These are phyloP conservation scores for Zaprionus obscuricornis DNA, from an alignment of 2,888 invertebrate species.

Conservation along the genomic window DNA sequence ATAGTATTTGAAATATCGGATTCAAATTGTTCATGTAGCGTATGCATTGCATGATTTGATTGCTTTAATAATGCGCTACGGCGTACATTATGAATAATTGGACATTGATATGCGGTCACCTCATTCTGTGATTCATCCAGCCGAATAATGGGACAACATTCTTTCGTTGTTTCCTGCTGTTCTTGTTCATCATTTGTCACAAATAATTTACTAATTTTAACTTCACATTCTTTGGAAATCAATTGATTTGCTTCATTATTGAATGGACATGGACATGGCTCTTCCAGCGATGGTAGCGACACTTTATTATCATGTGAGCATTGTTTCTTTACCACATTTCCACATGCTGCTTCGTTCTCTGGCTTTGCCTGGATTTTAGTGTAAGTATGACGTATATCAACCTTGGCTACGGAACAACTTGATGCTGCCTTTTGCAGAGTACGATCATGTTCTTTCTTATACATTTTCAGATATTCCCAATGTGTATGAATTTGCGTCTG, in stretches of 20 bases:
- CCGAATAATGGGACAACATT: no score
- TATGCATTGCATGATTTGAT: neutral
- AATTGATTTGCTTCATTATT: no score
- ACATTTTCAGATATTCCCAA: slow-evolving; percentile 44
- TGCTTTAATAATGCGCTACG: neutral
- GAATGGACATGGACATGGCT: no score
- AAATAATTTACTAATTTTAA: no score
- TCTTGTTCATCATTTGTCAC: no score
- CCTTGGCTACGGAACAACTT: neutral
- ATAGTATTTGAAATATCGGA: neutral
- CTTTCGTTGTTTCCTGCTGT: no score
- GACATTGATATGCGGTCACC: no score
- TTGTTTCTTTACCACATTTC: neutral
- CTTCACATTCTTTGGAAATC: no score
- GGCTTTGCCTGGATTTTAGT: slow-evolving; percentile 8
- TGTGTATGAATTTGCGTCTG: slow-evolving; percentile 10
- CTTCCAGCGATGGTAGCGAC: neutral
- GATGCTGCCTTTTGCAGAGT: slow-evolving; percentile 21
- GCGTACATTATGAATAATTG: no score
- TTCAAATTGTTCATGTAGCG: neutral
- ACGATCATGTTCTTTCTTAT: slow-evolving; percentile 34
- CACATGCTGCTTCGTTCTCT: neutral
- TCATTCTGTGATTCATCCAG: no score
- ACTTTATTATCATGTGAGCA: neutral
- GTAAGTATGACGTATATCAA: slow-evolving; percentile 7